A percentile compares a stretch with the other conserved stretches of the same genome.
Evolutionary conservation across 2,888 invertebrate species (phyloP).

Genomic region (Sericinus montela): DNA sequence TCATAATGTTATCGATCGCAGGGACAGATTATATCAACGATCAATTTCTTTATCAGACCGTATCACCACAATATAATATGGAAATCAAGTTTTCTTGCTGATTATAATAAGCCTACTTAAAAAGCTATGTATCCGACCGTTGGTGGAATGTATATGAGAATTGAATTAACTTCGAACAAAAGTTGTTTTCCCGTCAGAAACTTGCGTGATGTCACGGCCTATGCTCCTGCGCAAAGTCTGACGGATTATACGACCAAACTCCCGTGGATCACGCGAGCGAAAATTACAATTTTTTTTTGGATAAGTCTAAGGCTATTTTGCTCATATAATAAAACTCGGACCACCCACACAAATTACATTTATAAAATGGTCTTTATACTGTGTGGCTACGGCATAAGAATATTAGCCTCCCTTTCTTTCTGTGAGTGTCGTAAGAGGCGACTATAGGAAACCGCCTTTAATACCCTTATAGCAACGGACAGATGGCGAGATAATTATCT

Average conservation of each 20-base stretch:
- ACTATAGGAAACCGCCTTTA: no score
- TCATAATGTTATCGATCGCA: conserved; percentile 25
- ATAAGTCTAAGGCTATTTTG: conserved; percentile 30
- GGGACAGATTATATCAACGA: conserved; percentile 34
- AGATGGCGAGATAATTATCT: no score
- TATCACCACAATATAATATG: conserved; percentile 34
- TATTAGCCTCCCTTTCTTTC: no score
- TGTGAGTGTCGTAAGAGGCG: no score
- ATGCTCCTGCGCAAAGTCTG: conserved; percentile 43
- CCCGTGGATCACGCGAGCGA: conserved; percentile 41
- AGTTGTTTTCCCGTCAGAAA: conserved; percentile 41
- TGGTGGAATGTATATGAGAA: conserved; percentile 1
- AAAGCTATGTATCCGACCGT: background rate
- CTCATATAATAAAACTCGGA: conserved; percentile 14
- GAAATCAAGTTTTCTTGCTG: background rate
- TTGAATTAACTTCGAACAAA: conserved; percentile 24
- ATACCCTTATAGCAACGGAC: no score
- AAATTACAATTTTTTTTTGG: conserved; percentile 34
- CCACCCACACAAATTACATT: background rate
- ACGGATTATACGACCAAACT: conserved; percentile 49
- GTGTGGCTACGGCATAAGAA: no score
- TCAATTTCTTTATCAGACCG: conserved; percentile 44
- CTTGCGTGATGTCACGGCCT: conserved; percentile 53
- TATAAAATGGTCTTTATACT: background rate
- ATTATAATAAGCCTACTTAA: background rate